Evolutionary conservation across 2,888 invertebrate species (phyloP), one percentile per base, ranked within the genome.

Genomic region (Drosophila maculinotata): DNA sequence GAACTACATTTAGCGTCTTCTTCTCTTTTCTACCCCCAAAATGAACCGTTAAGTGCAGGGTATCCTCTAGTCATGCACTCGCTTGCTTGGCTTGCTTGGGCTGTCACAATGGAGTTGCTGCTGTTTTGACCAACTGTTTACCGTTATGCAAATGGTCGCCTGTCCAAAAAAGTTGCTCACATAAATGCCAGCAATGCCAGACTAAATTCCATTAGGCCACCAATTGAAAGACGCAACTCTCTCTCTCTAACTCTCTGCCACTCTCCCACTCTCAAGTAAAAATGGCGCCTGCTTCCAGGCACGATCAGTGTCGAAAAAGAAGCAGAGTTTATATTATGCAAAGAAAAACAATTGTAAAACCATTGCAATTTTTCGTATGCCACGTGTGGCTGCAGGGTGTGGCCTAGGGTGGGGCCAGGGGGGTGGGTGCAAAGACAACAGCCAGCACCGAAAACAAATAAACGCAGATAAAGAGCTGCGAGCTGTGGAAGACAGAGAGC

Each of bases 131-230:
- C 35, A 41, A 47, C 38, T 41, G 66, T 51, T 66, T 44, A 38
- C 41, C 39, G 53, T 36, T 60, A 59, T 68, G 68, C 53, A 68
- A 71, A 60, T 30, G 44, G 30, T 6, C 15, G 51, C 9, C 6
- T 31, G 14, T 12, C 38, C 4, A 20, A 45, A 31, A 25, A 17
- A 26, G 28, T 23, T 41, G 42, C 54, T 48, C 58, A n/a, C n/a
- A 73, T 70, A 71, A 74, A 59, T 66, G 65, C 38, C 25, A 10
- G 20, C 58, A 66, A 64, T 75, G 67, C 44, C 56, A 47, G 17
- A 64, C 74, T 69, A 80, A 88, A 88, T 88, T 82, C 76, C 86
- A 78, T 80, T 81, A 79, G 72, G 64, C 59, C 74, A 76, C 5
- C 8, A 8, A 17, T 42, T 20, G 2, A 23, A 39, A 20, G 1